Base-by-base conservation (phyloP, 2,113 vertebrate species). In the Thryonomys swinderianus region DNA sequence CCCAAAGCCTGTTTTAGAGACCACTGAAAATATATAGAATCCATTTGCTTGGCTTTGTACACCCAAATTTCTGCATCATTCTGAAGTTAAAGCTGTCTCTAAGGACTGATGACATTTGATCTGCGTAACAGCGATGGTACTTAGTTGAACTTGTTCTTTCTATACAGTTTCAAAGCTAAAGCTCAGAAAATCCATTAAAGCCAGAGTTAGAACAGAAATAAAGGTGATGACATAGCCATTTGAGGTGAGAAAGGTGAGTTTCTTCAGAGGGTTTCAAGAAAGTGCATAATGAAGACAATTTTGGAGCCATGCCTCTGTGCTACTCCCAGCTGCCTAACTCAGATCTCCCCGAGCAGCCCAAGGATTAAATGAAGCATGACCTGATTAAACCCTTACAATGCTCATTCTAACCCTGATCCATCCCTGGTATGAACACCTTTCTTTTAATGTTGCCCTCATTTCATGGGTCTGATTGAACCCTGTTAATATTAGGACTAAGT, bases 161-260 rank as follows among this genome's bases (percentile, higher is more conserved):
- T 16, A 3, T 21, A 59, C 5, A 91, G 21, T 76, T 95, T 97
- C 93, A 97, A 97, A 98, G 96, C 90, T 25, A 9, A 30, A 51
- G 84, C 84, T 97, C 97, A 97, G 87, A 97, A 97, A 96, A 95
- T 92, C 95, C 96, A 97, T 98, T 98, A 97, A 96, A 98, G 95
- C 66, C 74, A 90, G 95, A 94, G 94, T 88, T 57, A 93, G 93
- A 97, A 86, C 89, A 97, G 97, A 97, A 93, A 97, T 95, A 97
- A 89, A 96, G 94, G 96, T 94, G 95, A 82, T 0, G 1, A 92
- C 97, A 88, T 0, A 32, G 90, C 85, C 51, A 81, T 97, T 97
- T 97, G 94, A 96, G 97, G 95, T 97, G 96, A 97, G 96, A 98
- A 90, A 95, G 95, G 93, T 90, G 96, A 95, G 37, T 48, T 59